Conservation (phyloP, 2,113 vertebrate genomes). For the Microtus montanus region DNA sequence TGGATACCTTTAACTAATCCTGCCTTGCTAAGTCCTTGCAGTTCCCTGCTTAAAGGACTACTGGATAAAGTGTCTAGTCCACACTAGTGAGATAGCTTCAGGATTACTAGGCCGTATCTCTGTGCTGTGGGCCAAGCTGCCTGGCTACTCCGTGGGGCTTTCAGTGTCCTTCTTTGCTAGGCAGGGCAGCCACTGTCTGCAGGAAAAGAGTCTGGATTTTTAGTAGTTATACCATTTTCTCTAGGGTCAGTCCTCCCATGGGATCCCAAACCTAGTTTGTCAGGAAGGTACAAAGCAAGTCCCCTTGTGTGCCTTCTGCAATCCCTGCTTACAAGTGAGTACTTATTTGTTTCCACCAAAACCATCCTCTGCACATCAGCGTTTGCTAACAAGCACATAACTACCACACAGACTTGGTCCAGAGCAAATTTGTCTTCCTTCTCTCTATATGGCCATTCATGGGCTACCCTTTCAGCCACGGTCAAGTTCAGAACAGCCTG, state of each 20-base stretch:
- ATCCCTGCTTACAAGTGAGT: neutral
- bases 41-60: neutral
- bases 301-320: accelerated
- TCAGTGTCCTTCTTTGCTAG: neutral
- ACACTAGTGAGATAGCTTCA: neutral
- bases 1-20: neutral
- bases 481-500: slow-evolving; percentile 6
- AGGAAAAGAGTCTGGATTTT: neutral
- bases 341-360: neutral
- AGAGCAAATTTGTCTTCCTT: neutral
- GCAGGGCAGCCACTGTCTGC: neutral
- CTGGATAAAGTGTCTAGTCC: neutral
- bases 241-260: neutral
- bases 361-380: neutral
- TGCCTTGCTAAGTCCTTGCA: neutral
- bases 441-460: neutral
- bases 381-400: neutral
- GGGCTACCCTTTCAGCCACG: slow-evolving; percentile 30
- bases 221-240: neutral
- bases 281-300: neutral
- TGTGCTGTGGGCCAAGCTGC: neutral
- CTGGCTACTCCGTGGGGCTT: neutral
- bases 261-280: neutral
- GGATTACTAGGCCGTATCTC: neutral
- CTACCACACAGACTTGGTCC: neutral